Percentiles rank a stretch among this genome's conserved stretches.
These are phyloP conservation scores for Dromaius novaehollandiae DNA, from an alignment of 2,113 vertebrate species.

Conservation along the genomic window DNA sequence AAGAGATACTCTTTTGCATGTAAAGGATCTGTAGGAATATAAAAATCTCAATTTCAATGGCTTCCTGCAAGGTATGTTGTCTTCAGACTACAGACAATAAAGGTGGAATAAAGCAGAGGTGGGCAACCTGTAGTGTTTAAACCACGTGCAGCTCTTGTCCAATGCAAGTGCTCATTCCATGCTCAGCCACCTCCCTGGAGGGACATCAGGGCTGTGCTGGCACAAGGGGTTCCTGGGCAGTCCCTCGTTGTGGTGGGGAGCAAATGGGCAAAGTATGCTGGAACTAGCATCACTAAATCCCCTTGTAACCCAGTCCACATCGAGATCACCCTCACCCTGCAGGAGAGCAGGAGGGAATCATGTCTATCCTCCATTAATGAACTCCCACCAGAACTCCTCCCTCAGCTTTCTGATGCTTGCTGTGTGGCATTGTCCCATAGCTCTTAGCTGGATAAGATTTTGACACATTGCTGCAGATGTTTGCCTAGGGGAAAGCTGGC, in stretches of 20 bases:
- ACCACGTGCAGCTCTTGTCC: not conserved
- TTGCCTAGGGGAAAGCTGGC: not conserved
- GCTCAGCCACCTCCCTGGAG: not conserved
- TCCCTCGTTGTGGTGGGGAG: not conserved
- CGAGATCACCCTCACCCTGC: not conserved
- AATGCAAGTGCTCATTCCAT: not conserved
- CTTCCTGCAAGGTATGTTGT: not conserved
- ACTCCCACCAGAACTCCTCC: not conserved
- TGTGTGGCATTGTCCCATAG: rapidly evolving
- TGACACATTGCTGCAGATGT: not conserved
- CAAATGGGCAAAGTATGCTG: not conserved
- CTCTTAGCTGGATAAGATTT: not conserved
- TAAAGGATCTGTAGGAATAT: not conserved
- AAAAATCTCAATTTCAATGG: not conserved
- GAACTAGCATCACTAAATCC: not conserved
- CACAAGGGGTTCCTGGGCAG: not conserved
- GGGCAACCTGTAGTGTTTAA: not conserved
- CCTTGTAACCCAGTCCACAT: not conserved
- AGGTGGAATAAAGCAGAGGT: not conserved
- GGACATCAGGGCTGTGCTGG: rapidly evolving
- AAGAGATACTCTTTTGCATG: not conserved
- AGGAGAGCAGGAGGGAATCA: not conserved
- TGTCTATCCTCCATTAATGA: not conserved
- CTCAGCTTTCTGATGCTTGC: not conserved
- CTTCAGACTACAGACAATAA: not conserved